A percentile compares a stretch with the other conserved stretches of the same genome.
Evolutionary conservation across 2,797 vertebrate genomes (phyloP).

Genomic region (Catamblyrhynchus diadema): DNA sequence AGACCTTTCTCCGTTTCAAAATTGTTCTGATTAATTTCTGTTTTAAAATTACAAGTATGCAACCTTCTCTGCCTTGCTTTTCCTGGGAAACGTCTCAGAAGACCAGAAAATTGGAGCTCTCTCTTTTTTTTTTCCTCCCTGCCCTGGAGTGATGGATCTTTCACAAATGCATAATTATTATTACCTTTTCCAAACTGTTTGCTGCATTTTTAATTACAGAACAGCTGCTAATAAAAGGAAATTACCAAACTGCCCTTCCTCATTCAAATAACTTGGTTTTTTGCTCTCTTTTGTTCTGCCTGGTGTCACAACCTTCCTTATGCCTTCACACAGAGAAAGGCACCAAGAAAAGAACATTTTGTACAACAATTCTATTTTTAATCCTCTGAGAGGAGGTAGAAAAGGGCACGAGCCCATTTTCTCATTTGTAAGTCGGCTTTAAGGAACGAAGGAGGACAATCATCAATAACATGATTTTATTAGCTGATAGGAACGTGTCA

Average conservation of each 20-base stretch:
- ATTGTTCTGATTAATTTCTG: slow-evolving; percentile 56
- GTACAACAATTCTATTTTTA: slow-evolving; percentile 11
- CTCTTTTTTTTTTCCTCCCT: neutral
- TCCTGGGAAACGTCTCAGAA: slow-evolving; percentile 47
- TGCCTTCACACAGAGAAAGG: neutral
- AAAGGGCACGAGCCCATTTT: neutral
- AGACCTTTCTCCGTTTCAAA: slow-evolving; percentile 15
- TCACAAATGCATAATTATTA: slow-evolving; percentile 54
- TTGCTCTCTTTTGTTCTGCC: neutral
- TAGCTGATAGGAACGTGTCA: slow-evolving; percentile 32
- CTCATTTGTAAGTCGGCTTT: neutral
- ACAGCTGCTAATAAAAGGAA: slow-evolving; percentile 21
- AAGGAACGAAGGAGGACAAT: neutral
- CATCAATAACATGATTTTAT: slow-evolving; percentile 52
- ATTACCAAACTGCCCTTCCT: slow-evolving; percentile 17
- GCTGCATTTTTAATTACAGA: slow-evolving; percentile 48
- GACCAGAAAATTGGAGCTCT: slow-evolving; percentile 5
- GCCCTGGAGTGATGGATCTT: slow-evolving; percentile 28
- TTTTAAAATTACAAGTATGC: slow-evolving; percentile 43
- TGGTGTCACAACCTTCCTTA: neutral
- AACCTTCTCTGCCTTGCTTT: slow-evolving; percentile 44
- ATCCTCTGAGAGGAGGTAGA: neutral
- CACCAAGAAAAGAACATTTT: neutral
- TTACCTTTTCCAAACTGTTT: slow-evolving; percentile 61
- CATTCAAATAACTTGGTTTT: neutral